phyloP scores from a whole-genome alignment of 30 jellyfish, hydroid and myxozoan species.

The Hydractinia symbiolongicarpus region DNA sequence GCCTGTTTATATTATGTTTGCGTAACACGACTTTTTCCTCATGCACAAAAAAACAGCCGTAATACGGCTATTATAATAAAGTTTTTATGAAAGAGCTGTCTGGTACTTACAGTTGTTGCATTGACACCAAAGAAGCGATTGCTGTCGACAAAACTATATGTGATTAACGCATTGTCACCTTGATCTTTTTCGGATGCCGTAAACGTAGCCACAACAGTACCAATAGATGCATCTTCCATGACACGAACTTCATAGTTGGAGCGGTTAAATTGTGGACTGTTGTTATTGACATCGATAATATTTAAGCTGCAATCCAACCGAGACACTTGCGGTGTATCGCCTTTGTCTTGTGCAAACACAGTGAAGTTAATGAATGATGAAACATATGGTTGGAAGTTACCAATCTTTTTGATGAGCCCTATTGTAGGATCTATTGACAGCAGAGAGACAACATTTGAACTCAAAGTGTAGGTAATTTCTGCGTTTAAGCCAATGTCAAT shows the following conservation, averaged over 20 bases:
- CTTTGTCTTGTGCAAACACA: constrained; percentile 10
- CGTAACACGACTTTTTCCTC: no score
- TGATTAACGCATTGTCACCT: not conserved
- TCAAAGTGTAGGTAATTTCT: constrained; percentile 16
- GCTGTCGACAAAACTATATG: constrained; percentile 7
- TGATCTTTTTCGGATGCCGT: constrained; percentile 7
- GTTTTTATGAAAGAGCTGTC: no score
- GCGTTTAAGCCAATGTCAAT: constrained; percentile 25
- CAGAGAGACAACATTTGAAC: not conserved
- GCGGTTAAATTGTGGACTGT: constrained; percentile 19
- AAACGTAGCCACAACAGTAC: constrained; percentile 1
- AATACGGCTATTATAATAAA: no score
- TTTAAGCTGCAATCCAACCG: not conserved
- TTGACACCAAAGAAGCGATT: constrained; percentile 3
- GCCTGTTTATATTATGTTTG: no score
- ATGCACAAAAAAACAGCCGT: no score
- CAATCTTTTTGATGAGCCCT: not conserved
- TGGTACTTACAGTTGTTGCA: not conserved
- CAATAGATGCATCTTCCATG: constrained; percentile 6
- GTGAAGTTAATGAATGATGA: constrained; percentile 12
- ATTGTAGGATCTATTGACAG: not conserved
- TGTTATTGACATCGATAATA: constrained; percentile 4
- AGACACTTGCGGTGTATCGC: not conserved
- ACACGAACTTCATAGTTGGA: not conserved
- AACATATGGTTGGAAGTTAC: not conserved